Conservation (phyloP, 2,797 vertebrate genomes). For the Acestrorhynchus altus region DNA sequence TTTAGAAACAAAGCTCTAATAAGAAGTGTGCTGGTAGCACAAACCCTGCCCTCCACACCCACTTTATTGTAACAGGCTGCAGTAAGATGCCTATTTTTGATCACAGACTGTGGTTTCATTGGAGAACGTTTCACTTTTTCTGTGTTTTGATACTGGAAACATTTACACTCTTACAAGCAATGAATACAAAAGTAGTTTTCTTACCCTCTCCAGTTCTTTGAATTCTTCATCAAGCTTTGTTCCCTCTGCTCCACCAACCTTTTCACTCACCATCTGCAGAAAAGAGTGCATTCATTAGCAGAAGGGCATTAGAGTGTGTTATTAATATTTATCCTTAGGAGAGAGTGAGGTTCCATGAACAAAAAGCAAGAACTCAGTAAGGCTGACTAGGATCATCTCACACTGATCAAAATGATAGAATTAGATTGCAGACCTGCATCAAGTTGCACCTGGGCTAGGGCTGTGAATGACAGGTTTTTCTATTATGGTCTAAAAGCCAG, state of each 20-base stretch:
- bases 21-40: neutral
- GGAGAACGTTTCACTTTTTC: too few relatives aligned
- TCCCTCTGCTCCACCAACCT: slow-evolving; percentile 96
- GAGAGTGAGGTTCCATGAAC: too few relatives aligned
- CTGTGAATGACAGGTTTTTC: neutral
- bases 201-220: slow-evolving; percentile 95
- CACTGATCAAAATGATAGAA: neutral
- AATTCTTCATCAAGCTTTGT: slow-evolving; percentile 98
- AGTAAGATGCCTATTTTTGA: too few relatives aligned
- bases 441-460: neutral
- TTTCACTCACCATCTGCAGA: slow-evolving; percentile 95
- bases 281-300: neutral
- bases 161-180: neutral
- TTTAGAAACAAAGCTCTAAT: too few relatives aligned
- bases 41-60: too few relatives aligned
- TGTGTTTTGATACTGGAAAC: too few relatives aligned
- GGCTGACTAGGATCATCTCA: neutral
- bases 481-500: neutral
- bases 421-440: neutral
- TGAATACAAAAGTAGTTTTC: slow-evolving; percentile 42
- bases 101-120: too few relatives aligned
- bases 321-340: neutral
- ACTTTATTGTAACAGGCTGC: too few relatives aligned
- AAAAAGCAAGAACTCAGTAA: neutral
- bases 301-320: neutral